Evolutionary conservation across 2,113 vertebrate genomes (phyloP), one percentile per base, ranked within the genome.

Genomic region (Dromaius novaehollandiae): DNA sequence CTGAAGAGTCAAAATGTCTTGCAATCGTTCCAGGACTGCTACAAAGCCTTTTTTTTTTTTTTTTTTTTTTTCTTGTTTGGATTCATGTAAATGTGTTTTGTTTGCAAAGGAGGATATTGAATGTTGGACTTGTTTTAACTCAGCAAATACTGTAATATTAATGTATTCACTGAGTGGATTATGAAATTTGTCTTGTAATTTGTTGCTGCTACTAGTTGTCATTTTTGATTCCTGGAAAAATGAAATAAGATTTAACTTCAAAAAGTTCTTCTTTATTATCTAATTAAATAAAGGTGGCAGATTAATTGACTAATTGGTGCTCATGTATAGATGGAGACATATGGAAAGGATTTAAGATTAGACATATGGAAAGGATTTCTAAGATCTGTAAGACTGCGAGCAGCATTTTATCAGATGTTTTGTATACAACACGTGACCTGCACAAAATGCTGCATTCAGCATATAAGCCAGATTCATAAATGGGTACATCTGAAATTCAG

Each of bases 291-390:
- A 96, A 96, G 96, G 95, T 96, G 96, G 90, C 96, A 95, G 94
- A 97, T 97, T 96, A 97, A 97, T 97, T 94, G 95, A 95, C 96
- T 97, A 96, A 96, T 97, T 97, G 96, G 96, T 95, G 88, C 81
- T 96, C 88, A 68, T 93, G 93, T 95, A 96, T 96, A 92, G 97
- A 96, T 96, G 95, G 95, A 95, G 96, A 95, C 95, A 97, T 95
- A 96, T 96, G 96, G 95, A 97, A 97, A 94, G 88, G 94, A 95
- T 97, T 97, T 96, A 96, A 96, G 94, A 96, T 91, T 94, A 97
- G 95, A 97, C 96, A 97, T 96, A 96, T 97, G 97, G 96, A 97
- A 97, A 96, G 93, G 93, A 97, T 97, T 97, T 96, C 91, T 97
- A 95, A 97, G 97, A 96, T 97, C 95, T 95, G 91, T 94, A 96